Percentiles rank a stretch among this genome's conserved stretches.
These are phyloP conservation scores for Rhea americana DNA, from an alignment of 2,113 vertebrate genomes.

Conservation along the genomic window DNA sequence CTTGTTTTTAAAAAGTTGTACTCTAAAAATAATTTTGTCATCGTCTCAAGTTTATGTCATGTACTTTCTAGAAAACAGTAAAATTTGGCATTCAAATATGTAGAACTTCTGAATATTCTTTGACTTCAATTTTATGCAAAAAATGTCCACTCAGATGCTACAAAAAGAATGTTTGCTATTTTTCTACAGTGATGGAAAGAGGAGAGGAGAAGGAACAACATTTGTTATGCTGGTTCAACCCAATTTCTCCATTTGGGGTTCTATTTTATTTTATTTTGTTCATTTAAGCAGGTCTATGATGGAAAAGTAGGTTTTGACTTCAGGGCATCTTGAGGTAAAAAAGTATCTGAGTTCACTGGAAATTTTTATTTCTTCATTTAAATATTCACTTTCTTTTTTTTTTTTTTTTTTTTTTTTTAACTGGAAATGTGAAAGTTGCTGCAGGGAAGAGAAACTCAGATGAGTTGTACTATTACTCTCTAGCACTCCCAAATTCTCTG, in stretches of 20 bases:
- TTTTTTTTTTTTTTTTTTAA: not conserved
- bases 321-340: not conserved
- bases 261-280: not conserved
- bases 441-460: not conserved
- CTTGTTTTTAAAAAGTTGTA: not conserved
- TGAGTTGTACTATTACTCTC: not conserved
- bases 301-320: not conserved
- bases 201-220: not conserved
- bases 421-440: not conserved
- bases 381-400: not conserved
- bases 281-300: not conserved
- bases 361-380: not conserved
- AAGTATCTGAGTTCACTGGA: not conserved
- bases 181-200: not conserved
- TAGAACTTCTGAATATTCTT: not conserved
- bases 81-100: not conserved
- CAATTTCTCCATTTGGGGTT: fast-evolving
- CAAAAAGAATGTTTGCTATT: not conserved
- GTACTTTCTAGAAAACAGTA: not conserved
- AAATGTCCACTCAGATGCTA: not conserved
- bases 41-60: not conserved
- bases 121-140: not conserved
- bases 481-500: not conserved
- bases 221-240: not conserved
- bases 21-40: not conserved